Conservation (phyloP, 2,797 vertebrate species). For the Tauraco hartlaubi region DNA sequence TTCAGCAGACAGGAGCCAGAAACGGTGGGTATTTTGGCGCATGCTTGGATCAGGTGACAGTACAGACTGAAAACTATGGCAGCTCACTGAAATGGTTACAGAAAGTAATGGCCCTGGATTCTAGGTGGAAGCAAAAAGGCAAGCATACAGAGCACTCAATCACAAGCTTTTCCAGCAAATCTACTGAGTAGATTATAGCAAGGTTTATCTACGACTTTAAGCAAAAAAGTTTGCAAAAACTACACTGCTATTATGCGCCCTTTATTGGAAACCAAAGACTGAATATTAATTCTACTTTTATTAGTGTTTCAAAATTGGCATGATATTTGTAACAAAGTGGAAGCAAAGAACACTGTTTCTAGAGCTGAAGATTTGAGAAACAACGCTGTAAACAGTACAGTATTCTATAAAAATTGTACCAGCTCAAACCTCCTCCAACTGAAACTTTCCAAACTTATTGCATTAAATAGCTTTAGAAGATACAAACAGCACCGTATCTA, state of each 20-base stretch:
- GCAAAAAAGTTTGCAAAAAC: slow-evolving; percentile 29
- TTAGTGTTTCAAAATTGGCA: slow-evolving; percentile 2
- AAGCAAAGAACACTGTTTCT: not conserved
- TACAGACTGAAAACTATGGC: slow-evolving; percentile 92
- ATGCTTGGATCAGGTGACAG: slow-evolving; percentile 87
- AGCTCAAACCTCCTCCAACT: not conserved
- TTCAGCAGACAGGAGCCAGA: slow-evolving; percentile 84
- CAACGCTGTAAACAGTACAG: not conserved
- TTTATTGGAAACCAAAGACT: not conserved
- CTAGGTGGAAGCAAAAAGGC: slow-evolving; percentile 83
- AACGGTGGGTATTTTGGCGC: slow-evolving; percentile 82
- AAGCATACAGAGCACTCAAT: slow-evolving; percentile 81
- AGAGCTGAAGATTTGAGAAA: not conserved
- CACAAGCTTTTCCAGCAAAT: slow-evolving; percentile 75
- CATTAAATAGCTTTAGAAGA: not conserved
- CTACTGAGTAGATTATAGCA: slow-evolving; percentile 36
- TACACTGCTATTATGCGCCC: not conserved
- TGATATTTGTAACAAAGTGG: not conserved
- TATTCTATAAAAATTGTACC: not conserved
- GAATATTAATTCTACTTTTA: slow-evolving; percentile 11
- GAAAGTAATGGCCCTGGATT: slow-evolving; percentile 85
- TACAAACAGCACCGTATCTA: not conserved
- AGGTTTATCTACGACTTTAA: slow-evolving; percentile 42
- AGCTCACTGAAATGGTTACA: slow-evolving; percentile 95
- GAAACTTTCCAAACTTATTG: not conserved